These are phyloP conservation scores for Petrophora chlorosata DNA, from an alignment of 2,888 invertebrate species.

Conservation along the genomic window DNA sequence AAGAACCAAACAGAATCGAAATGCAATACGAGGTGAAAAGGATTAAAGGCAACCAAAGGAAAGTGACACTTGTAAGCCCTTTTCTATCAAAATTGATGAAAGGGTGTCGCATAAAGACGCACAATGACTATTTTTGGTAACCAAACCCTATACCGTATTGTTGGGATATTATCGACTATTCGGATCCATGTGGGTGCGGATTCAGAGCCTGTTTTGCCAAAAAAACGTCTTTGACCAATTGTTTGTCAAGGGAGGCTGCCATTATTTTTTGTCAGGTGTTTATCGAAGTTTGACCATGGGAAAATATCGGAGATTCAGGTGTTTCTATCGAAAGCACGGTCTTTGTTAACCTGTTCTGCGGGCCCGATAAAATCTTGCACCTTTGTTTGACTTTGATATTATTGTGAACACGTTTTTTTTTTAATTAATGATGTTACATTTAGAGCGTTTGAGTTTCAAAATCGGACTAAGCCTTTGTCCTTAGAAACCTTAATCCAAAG, in stretches of 20 bases:
- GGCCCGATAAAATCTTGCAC: slow-evolving; percentile 61
- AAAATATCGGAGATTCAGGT: slow-evolving; percentile 80
- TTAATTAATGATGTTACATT: slow-evolving; percentile 38
- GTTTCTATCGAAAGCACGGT: slow-evolving; percentile 63
- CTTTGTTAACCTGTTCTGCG: slow-evolving; percentile 73
- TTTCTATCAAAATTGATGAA: slow-evolving; percentile 79
- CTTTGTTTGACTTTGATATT: slow-evolving; percentile 53
- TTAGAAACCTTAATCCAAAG: slow-evolving; percentile 58
- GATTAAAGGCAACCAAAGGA: slow-evolving; percentile 46
- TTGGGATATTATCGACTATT: slow-evolving; percentile 72
- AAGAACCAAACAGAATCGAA: slow-evolving; percentile 10
- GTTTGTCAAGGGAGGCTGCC: slow-evolving; percentile 74
- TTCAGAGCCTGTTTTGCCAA: slow-evolving; percentile 67
- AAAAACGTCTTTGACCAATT: slow-evolving; percentile 80
- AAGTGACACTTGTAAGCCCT: slow-evolving; percentile 80
- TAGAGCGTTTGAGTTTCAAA: slow-evolving; percentile 22
- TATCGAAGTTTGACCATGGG: slow-evolving; percentile 82
- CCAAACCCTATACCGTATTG: slow-evolving; percentile 71
- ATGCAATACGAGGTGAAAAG: slow-evolving; percentile 40
- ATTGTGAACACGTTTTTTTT: slow-evolving; percentile 35
- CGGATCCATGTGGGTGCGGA: slow-evolving; percentile 71
- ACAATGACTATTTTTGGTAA: slow-evolving; percentile 77
- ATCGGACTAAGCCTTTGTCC: slow-evolving; percentile 34
- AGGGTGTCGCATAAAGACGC: slow-evolving; percentile 72
- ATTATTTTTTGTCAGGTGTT: slow-evolving; percentile 78